Evolutionary conservation across 2,888 invertebrate genomes (phyloP).

Genomic region (Epistrophella euchroma): DNA sequence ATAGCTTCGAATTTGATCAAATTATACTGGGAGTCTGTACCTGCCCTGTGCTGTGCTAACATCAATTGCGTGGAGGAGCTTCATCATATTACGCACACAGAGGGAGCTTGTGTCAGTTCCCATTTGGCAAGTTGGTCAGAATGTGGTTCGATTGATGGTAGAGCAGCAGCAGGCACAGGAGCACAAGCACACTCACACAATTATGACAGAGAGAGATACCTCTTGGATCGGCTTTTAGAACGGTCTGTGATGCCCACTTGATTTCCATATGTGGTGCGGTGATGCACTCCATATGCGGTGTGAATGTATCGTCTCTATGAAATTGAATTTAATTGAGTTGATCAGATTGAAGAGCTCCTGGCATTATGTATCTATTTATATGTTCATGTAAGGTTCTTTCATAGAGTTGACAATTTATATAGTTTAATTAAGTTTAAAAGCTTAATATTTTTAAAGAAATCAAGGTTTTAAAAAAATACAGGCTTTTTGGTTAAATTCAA

Average conservation of each 20-base stretch:
- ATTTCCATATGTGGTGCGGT: conserved; percentile 7
- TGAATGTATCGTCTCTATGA: conserved; percentile 14
- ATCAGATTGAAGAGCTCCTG: conserved; percentile 20
- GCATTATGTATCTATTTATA: no score
- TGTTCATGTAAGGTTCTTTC: neutral
- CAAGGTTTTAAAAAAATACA: neutral
- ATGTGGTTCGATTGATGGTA: conserved; percentile 65
- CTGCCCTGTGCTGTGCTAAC: conserved; percentile 5
- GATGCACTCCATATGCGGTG: conserved; percentile 19
- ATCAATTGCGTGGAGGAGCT: neutral
- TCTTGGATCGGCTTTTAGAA: conserved; percentile 12
- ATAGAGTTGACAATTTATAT: conserved; percentile 1
- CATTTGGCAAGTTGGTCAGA: conserved; percentile 35
- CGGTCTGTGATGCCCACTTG: neutral
- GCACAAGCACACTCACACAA: conserved; percentile 50
- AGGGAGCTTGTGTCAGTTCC: conserved; percentile 43
- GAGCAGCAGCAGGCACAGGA: neutral
- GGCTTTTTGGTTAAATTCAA: no score
- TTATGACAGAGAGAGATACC: conserved; percentile 49
- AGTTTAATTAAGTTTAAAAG: conserved; percentile 9
- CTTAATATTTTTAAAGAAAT: neutral
- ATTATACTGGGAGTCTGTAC: conserved; percentile 63
- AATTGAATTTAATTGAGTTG: conserved; percentile 34
- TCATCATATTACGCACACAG: conserved; percentile 28
- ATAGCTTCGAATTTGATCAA: conserved; percentile 74